A percentile compares a stretch with the other conserved stretches of the same genome.
Evolutionary conservation across 2,797 vertebrate species (phyloP).

Genomic region (Lepilemur ruficaudatus): DNA sequence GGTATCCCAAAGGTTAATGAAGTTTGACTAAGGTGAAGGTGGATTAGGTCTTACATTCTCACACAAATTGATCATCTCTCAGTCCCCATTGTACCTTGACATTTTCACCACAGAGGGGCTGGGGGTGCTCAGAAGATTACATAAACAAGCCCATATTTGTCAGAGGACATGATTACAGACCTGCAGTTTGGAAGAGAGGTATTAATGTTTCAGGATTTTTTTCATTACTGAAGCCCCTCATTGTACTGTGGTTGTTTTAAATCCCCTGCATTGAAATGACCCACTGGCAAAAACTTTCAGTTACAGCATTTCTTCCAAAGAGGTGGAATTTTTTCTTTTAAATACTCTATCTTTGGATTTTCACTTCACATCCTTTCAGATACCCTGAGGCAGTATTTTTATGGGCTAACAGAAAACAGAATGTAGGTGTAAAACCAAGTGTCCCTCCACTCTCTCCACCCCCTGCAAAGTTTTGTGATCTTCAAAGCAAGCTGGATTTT

Average conservation of each 20-base stretch:
- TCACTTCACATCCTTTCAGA: not conserved
- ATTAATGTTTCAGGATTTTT: slow-evolving; percentile 46
- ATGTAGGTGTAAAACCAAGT: slow-evolving; percentile 23
- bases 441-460: not conserved
- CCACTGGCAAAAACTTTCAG: not conserved
- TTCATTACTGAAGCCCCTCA: not conserved
- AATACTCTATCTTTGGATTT: slow-evolving; percentile 28
- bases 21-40: slow-evolving; percentile 47
- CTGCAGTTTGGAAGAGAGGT: slow-evolving; percentile 27
- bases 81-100: slow-evolving; percentile 41
- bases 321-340: slow-evolving; percentile 25
- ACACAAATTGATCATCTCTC: slow-evolving; percentile 31
- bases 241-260: slow-evolving; percentile 28
- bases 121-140: slow-evolving; percentile 11
- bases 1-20: slow-evolving; percentile 51
- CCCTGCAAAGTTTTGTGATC: not conserved
- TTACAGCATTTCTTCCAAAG: not conserved
- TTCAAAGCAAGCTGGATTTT: slow-evolving; percentile 34
- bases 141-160: slow-evolving; percentile 16
- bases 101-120: slow-evolving; percentile 52
- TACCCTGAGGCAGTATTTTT: not conserved
- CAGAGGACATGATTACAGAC: slow-evolving; percentile 35
- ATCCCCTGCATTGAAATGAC: not conserved
- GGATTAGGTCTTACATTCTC: slow-evolving; percentile 46
- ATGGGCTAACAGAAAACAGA: slow-evolving; percentile 4